Evolutionary conservation across 1,140 invertebrate species (phyloP).

Genomic region (Epicauta chinensis): DNA sequence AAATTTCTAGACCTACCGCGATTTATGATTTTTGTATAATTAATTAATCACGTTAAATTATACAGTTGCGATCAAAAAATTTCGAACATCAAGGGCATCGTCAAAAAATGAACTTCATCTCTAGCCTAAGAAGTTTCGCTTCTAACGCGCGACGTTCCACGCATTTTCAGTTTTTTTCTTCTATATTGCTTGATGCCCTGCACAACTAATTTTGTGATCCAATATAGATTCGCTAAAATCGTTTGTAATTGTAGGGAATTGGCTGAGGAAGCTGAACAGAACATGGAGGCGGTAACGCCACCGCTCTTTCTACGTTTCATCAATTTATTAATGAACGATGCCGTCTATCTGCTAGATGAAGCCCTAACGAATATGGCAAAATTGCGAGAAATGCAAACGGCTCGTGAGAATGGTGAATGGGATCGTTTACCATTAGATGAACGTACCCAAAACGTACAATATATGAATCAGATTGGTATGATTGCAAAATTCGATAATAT

Average conservation of each 20-base stretch:
- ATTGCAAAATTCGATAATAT: conserved; percentile 90
- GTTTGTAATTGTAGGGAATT: conserved; percentile 50
- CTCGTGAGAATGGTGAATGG: conserved; percentile 75
- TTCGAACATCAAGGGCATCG: too few relatives aligned
- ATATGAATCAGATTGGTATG: conserved; percentile 74
- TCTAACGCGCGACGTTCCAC: too few relatives aligned
- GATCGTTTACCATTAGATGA: conserved; percentile 61
- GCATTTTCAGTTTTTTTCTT: too few relatives aligned
- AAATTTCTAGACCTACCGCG: too few relatives aligned
- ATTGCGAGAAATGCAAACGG: conserved; percentile 64
- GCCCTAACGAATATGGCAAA: conserved; percentile 81
- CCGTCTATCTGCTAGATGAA: conserved; percentile 89
- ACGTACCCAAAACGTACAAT: conserved; percentile 66
- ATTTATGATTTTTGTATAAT: too few relatives aligned
- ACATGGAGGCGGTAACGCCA: conserved; percentile 85
- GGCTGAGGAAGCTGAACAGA: conserved; percentile 71
- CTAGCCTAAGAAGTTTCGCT: too few relatives aligned
- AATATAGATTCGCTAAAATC: conserved; percentile 7
- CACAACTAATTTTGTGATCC: too few relatives aligned
- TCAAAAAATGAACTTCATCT: too few relatives aligned
- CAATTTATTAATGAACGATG: conserved; percentile 94
- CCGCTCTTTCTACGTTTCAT: conserved; percentile 91
- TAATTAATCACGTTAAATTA: too few relatives aligned
- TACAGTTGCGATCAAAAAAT: too few relatives aligned
- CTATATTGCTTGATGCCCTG: too few relatives aligned